Evolutionary conservation across 2,797 vertebrate genomes (phyloP), one percentile per base, ranked within the genome.

Genomic region (Acestrorhynchus altus): DNA sequence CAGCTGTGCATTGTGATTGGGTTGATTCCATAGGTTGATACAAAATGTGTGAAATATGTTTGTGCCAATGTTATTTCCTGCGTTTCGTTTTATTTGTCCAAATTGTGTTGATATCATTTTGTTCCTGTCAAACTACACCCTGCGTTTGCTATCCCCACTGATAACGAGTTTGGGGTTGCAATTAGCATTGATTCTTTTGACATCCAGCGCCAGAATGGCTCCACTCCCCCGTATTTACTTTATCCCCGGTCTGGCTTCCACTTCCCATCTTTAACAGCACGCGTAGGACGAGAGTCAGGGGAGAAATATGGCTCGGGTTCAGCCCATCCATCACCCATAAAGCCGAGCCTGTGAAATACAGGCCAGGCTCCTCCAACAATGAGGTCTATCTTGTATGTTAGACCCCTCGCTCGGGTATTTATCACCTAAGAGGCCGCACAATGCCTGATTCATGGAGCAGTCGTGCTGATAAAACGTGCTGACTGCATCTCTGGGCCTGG

Each of bases 341-440:
- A 88, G 85, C 86, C 84, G 72, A 31, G 84, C 84, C 85, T 82
- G 83, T 90, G 90, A 92, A 92, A 91, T 91, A 90, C 89, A 89
- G 85, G 88, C 88, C 59, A 22, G 85, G 84, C 81, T 85, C 83
- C 73, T 85, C 88, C 88, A 87, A 91, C 91, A 92, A 89, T 89
- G 89, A 88, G 85, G 83, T 86, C 91, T 91, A 92, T 91, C 91
- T 93, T 88, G 88, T 91, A 91, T 88, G 89, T 92, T 89, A 87
- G 88, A 88, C 89, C 90, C 88, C 88, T 87, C 84, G 89, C 89
- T 87, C 81, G 89, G 89, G 88, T 91, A 92, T 93, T 94, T 92
- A 93, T 94, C 92, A 93, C 88, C 88, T 87, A 86, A 90, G 84
- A 76, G 83, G 85, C 90, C 87, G 83, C 84, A 86, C 89, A 87